Evolutionary conservation across 2,888 invertebrate genomes (phyloP).

Genomic region (Idaea dimidiata): DNA sequence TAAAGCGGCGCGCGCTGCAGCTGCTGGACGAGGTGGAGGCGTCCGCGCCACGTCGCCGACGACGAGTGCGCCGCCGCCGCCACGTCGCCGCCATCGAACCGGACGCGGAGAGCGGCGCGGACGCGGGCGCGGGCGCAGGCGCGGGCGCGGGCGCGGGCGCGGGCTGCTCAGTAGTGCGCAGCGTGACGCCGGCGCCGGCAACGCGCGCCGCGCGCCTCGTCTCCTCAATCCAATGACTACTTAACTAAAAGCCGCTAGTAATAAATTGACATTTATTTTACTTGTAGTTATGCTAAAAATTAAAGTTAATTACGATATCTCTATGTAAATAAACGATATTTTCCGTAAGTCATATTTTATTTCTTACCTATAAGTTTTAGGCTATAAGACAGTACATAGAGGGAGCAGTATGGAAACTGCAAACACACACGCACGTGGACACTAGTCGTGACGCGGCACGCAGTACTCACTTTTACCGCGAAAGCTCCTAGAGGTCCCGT

Average conservation of each 20-base stretch:
- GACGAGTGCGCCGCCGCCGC: constrained; percentile 16
- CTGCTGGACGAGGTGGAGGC: constrained; percentile 23
- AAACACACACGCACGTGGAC: too few relatives aligned
- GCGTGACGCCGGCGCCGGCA: constrained; percentile 61
- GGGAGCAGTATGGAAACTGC: too few relatives aligned
- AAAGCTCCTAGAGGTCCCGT: too few relatives aligned
- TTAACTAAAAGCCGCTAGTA: too few relatives aligned
- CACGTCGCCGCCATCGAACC: too few relatives aligned
- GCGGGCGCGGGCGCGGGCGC: constrained; percentile 13
- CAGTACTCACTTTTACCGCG: too few relatives aligned
- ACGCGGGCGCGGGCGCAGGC: constrained; percentile 16
- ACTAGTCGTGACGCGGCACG: too few relatives aligned
- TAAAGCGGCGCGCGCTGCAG: constrained; percentile 33
- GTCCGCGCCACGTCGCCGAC: constrained; percentile 15
- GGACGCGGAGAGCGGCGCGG: constrained; percentile 15
- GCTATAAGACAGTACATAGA: too few relatives aligned
- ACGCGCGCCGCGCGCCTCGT: constrained; percentile 89
- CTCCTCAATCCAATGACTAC: constrained; percentile 95
- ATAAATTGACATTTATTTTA: constrained; percentile 95
- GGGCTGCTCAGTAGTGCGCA: too few relatives aligned
- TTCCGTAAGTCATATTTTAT: too few relatives aligned
- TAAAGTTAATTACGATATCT: constrained; percentile 86
- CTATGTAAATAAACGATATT: too few relatives aligned
- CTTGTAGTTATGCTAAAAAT: constrained; percentile 95
- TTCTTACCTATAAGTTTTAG: too few relatives aligned